These are phyloP conservation scores for Botia almorhae DNA, from an alignment of 2,797 vertebrate genomes.

Conservation along the genomic window DNA sequence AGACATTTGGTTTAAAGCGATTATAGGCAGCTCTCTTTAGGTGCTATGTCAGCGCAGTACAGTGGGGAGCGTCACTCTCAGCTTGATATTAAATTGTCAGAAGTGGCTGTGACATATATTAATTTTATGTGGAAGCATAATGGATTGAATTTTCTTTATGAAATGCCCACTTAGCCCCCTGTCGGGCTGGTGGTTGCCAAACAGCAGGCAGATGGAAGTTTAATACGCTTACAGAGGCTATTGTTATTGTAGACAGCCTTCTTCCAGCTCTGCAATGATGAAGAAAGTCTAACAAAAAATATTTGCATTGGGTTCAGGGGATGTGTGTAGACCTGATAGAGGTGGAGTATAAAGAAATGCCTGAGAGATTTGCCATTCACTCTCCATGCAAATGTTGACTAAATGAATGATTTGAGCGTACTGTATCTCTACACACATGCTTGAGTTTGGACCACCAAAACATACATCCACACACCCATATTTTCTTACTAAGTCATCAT, in stretches of 20 bases:
- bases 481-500: no score
- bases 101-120: slow-evolving; percentile 82
- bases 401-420: neutral
- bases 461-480: no score
- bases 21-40: slow-evolving; percentile 36
- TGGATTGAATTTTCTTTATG: slow-evolving; percentile 84
- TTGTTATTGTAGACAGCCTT: slow-evolving; percentile 69
- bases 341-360: slow-evolving; percentile 12
- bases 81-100: slow-evolving; percentile 81
- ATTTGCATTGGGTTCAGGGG: slow-evolving; percentile 69
- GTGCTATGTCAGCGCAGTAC: slow-evolving; percentile 47
- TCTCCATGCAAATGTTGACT: slow-evolving; percentile 23
- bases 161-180: slow-evolving; percentile 67
- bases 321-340: slow-evolving; percentile 46
- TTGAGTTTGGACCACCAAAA: neutral
- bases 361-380: slow-evolving; percentile 30
- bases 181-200: slow-evolving; percentile 74
- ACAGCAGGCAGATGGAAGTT: slow-evolving; percentile 72
- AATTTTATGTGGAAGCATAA: slow-evolving; percentile 84
- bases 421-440: neutral
- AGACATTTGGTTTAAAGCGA: neutral
- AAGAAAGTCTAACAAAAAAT: slow-evolving; percentile 79
- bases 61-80: slow-evolving; percentile 64
- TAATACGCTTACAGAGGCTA: slow-evolving; percentile 80
- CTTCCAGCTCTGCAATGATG: slow-evolving; percentile 76